Evolutionary conservation across 2,888 invertebrate genomes (phyloP).

Genomic region (Microctonus brassicae): DNA sequence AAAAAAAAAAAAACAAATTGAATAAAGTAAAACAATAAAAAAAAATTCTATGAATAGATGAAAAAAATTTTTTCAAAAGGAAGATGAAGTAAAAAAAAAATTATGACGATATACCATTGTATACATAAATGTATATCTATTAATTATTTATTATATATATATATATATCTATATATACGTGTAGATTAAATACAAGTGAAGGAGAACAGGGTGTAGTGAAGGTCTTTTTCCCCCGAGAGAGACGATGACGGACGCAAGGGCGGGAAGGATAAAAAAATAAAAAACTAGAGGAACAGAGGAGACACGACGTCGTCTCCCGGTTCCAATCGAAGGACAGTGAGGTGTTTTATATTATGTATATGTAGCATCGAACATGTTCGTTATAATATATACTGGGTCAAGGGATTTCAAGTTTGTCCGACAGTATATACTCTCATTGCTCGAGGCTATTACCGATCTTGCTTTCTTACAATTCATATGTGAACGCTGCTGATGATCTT

Average conservation of each 20-base stretch:
- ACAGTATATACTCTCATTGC: conserved; percentile 36
- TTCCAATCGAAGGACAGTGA: conserved; percentile 37
- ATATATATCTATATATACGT: background rate
- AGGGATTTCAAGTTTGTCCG: conserved; percentile 47
- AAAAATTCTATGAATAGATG: background rate
- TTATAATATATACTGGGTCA: conserved; percentile 47
- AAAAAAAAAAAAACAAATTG: background rate
- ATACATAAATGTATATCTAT: conserved; percentile 7
- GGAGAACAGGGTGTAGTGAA: conserved; percentile 15
- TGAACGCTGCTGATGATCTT: background rate
- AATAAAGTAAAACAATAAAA: background rate
- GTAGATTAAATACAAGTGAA: conserved; percentile 6
- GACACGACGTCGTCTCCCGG: conserved; percentile 21
- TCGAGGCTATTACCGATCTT: conserved; percentile 31
- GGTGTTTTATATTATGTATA: conserved; percentile 21
- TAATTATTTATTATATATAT: conserved; percentile 20
- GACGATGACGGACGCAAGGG: conserved; percentile 6
- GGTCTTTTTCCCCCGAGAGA: conserved; percentile 9
- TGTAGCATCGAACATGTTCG: conserved; percentile 22
- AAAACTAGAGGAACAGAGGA: conserved; percentile 3
- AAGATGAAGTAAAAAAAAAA: background rate
- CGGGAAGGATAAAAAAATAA: conserved; percentile 6
- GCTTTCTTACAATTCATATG: conserved; percentile 4
- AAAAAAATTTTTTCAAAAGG: background rate
- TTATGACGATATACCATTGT: background rate